A percentile compares a stretch with the other conserved stretches of the same genome.
Evolutionary conservation across 1,140 invertebrate genomes (phyloP).

Genomic region (Dreissena polymorpha): DNA sequence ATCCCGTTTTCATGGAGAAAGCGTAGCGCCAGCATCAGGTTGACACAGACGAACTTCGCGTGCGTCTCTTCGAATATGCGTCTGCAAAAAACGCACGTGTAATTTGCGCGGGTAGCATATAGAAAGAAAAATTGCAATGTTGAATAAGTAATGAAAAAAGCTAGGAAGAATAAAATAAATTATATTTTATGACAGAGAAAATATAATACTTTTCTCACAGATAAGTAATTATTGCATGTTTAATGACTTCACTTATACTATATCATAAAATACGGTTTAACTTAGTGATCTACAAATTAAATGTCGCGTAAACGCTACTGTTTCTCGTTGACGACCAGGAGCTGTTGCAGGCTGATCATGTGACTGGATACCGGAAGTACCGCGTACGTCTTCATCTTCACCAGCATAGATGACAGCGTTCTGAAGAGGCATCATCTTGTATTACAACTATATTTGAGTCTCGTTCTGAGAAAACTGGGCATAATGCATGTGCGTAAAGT

Average conservation of each 20-base stretch:
- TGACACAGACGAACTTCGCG: constrained; percentile 40
- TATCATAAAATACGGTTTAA: background rate
- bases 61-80: constrained; percentile 22
- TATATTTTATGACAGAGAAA: background rate
- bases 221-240: too few relatives aligned
- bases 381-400: constrained; percentile 1
- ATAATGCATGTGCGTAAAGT: too few relatives aligned
- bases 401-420: constrained; percentile 18
- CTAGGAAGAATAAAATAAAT: background rate
- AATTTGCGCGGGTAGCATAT: background rate
- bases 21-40: constrained; percentile 38
- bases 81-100: background rate
- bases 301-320: too few relatives aligned
- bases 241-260: background rate
- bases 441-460: too few relatives aligned
- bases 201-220: background rate
- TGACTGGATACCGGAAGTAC: background rate
- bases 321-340: background rate
- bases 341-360: constrained; percentile 19
- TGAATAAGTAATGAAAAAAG: background rate
- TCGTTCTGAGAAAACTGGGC: too few relatives aligned
- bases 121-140: background rate
- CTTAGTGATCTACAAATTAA: too few relatives aligned
- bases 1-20: constrained; percentile 41
- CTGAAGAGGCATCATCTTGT: background rate